phyloP scores from a whole-genome alignment of 35 echinoderm and acorn worm species.

The Heliocidaris tuberculata region DNA sequence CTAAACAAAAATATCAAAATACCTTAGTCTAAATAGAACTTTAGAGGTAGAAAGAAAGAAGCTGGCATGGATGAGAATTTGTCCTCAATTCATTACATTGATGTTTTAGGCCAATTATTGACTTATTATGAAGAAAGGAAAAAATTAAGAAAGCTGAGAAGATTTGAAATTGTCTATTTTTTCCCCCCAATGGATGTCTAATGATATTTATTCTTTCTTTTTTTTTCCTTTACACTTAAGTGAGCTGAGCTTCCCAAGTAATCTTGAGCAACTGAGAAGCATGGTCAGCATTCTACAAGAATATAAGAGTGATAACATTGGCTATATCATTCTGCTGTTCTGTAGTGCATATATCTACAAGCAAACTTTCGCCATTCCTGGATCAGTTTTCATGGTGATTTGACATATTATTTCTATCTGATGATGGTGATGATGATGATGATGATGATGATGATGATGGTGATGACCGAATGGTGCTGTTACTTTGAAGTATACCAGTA shows the following conservation, averaged over 20 bases:
- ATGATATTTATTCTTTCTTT: background rate
- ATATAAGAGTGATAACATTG: constrained; percentile 77
- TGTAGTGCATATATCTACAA: constrained; percentile 98
- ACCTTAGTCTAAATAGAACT: too few relatives aligned
- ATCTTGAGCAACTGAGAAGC: constrained; percentile 76
- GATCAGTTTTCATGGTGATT: constrained; percentile 96
- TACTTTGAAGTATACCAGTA: background rate
- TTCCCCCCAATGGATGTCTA: too few relatives aligned
- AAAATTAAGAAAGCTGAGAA: too few relatives aligned
- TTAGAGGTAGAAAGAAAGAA: too few relatives aligned
- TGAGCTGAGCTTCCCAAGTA: constrained; percentile 80
- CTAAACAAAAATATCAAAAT: too few relatives aligned
- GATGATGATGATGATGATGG: background rate
- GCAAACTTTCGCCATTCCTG: constrained; percentile 98
- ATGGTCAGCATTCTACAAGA: constrained; percentile 68
- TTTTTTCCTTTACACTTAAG: constrained; percentile 24
- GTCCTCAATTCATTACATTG: too few relatives aligned
- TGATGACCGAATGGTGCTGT: background rate
- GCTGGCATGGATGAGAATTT: too few relatives aligned
- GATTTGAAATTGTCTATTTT: too few relatives aligned
- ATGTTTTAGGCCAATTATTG: too few relatives aligned
- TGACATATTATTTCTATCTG: too few relatives aligned
- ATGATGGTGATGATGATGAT: background rate
- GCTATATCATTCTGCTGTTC: constrained; percentile 81
- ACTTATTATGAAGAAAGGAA: too few relatives aligned